phyloP scores from a whole-genome alignment of 2,113 vertebrate species.

The Rhinogobius similis region DNA sequence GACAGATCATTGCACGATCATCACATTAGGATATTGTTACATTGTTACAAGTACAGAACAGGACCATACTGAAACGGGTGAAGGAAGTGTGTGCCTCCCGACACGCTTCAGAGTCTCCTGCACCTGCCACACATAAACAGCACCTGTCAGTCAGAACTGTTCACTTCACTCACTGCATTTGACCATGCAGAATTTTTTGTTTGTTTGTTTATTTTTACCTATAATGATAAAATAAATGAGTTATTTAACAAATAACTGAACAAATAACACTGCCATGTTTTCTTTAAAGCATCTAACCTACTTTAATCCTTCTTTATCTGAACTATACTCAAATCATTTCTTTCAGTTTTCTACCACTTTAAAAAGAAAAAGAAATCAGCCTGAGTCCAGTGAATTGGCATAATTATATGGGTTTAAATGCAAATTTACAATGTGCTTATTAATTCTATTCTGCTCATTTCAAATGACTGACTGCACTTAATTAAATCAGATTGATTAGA shows the following conservation, averaged over 20 bases:
- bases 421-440: constrained; percentile 84
- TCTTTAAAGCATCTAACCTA: not conserved
- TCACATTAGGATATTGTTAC: not conserved
- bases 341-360: constrained; percentile 46
- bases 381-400: constrained; percentile 74
- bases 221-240: too few species aligned
- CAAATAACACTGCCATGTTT: not conserved
- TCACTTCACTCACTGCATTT: constrained; percentile 12
- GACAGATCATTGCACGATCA: not conserved
- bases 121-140: constrained; percentile 52
- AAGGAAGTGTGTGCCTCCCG: constrained; percentile 30
- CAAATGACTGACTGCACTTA: constrained; percentile 85
- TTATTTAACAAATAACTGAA: too few species aligned
- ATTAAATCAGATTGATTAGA: constrained; percentile 87
- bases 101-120: constrained; percentile 38
- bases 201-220: too few species aligned
- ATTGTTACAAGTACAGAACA: constrained; percentile 15
- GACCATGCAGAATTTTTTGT: not conserved
- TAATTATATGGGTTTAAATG: constrained; percentile 83
- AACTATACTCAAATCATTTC: constrained; percentile 47
- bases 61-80: constrained; percentile 38
- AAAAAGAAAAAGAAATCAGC: constrained; percentile 56
- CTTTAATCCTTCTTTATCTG: not conserved
- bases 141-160: constrained; percentile 52
- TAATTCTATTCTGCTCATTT: constrained; percentile 85